Base-by-base conservation (phyloP, 2,888 invertebrate species). In the Plagodis pulveraria region DNA sequence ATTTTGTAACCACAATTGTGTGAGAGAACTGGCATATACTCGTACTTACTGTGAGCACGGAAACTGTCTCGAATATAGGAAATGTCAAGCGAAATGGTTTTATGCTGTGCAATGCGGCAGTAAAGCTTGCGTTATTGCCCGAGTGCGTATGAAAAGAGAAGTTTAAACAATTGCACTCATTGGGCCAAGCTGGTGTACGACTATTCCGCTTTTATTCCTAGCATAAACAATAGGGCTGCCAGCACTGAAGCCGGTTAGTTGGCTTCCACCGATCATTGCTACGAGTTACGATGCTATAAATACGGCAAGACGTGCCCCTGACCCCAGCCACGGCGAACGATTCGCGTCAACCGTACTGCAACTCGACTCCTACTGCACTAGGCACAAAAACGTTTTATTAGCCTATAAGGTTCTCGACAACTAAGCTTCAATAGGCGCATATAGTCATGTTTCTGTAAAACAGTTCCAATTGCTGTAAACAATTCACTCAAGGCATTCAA, bases 221-320 rank as follows among this genome's bases (percentile, higher is more conserved):
- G 84, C 78, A 63, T 66, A 83, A 92, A 91, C 91, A 91, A 92
- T 91, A 83, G 90, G 74, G 73, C 72, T 77, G 83, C 72, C 73
- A 70, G 81, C 80, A 81, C 78, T 80, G 79, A 72, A 74, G 80
- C 80, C 78, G 80, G 82, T 80, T 84, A 77, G 83, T 83, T 77
- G 78, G 81, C 80, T 78, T 76, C 85, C 76, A 81, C 81, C 87
- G 81, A 88, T 89, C 86, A 83, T 80, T 80, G 83, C 78, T 82
- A 82, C 85, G 81, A 89, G 89, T 91, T 88, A 90, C 83, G 89
- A 87, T 71, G 86, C 89, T 85, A 91, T 91, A 89, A 91, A 89
- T 91, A 89, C 80, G 70, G 74, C 80, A 78, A 80, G 84, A 87
- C 87, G 87, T 87, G 90, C 87, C 87, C 86, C 79, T 86, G 89